Base-by-base conservation (phyloP, 2,888 invertebrate genomes). In the Argyresthia albistria region DNA sequence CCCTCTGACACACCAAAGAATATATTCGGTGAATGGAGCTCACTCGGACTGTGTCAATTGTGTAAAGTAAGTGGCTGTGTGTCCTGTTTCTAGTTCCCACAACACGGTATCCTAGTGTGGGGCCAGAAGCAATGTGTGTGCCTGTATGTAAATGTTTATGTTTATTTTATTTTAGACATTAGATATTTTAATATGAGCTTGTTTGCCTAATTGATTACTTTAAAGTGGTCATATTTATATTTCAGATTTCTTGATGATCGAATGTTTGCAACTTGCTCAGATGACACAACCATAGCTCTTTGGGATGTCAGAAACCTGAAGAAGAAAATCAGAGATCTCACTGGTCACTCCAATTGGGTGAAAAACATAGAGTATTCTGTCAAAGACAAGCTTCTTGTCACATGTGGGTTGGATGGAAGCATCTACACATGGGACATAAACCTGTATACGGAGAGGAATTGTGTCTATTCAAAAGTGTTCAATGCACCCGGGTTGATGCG, bases 341-440 rank as follows among this genome's bases (percentile, higher is more conserved):
- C 91, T 56, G 97, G 97, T 0, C 97, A 98, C 76, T 93, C 95
- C 0, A 97, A 96, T 80, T 98, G 97, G 97, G 97, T 96, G 48
- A 98, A 98, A 77, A 98, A 97, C 76, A 96, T 98, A 59, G 97
- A 98, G 72, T 97, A 95, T 76, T 95, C 95, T 36, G 91, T 92
- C 16, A 92, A 92, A 66, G 94, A 95, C 68, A 93, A 95, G 58
- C 87, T 96, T 8, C 88, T 98, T 54, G 92, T 98, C 11, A 97
- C 97, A 0, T 97, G 97, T 1, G 97, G 96, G 0, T 94, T 97
- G 69, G 97, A 98, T 76, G 97, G 97, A 11, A 95, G 94, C 66
- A 95, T 98, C 68, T 96, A 94, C 65, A 94, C 96, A 0, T 98
- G 98, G 98, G 96, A 97, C 70, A 94, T 97, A 36, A 96, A 96